A percentile compares a stretch with the other conserved stretches of the same genome.
These are phyloP conservation scores for Aegotheles bennettii DNA, from an alignment of 2,113 vertebrate species.

Conservation along the genomic window DNA sequence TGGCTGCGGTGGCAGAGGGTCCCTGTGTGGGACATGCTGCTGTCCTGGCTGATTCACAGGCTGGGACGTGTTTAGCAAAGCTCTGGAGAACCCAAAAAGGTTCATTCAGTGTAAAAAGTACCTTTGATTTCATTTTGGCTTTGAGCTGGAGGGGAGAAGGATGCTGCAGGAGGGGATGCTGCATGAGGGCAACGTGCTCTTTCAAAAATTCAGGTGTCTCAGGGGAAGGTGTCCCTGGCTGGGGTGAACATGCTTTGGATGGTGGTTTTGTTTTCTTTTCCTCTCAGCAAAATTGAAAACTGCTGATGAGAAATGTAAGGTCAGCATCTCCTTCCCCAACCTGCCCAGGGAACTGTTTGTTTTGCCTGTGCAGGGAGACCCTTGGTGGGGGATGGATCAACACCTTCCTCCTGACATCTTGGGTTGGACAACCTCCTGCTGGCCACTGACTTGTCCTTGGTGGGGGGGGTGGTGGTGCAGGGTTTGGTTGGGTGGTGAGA, in stretches of 20 bases:
- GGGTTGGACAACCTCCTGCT: background rate
- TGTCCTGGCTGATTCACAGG: background rate
- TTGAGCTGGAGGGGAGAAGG: background rate
- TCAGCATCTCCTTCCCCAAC: background rate
- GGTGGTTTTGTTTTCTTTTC: background rate
- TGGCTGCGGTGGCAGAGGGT: fast-evolving
- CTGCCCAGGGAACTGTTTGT: background rate
- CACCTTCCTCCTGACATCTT: background rate
- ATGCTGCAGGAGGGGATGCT: background rate
- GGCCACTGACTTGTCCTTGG: background rate
- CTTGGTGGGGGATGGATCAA: background rate
- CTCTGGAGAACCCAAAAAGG: background rate
- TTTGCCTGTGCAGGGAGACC: fast-evolving
- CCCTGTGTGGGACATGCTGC: background rate
- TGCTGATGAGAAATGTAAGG: background rate
- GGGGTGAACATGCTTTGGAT: background rate
- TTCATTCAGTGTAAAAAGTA: background rate
- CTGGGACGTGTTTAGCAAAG: background rate
- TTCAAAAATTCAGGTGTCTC: background rate
- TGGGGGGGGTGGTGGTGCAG: background rate
- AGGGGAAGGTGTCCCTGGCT: background rate
- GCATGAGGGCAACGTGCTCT: fast-evolving
- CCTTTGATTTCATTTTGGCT: background rate
- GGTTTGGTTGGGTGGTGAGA: fast-evolving
- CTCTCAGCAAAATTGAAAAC: background rate